phyloP scores from a whole-genome alignment of 2,888 invertebrate species.

The Proisotoma minuta region DNA sequence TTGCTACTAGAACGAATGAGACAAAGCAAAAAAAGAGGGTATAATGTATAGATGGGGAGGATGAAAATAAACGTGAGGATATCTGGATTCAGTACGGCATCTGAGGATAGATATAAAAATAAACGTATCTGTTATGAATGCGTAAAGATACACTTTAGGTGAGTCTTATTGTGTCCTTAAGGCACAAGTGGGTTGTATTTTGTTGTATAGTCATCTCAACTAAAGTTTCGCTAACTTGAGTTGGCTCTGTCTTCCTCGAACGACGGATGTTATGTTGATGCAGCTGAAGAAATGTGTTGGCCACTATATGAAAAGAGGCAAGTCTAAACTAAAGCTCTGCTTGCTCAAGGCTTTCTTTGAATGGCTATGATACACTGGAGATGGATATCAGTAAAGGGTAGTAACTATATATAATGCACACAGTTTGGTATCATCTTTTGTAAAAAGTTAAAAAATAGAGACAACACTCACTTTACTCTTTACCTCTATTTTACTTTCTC shows the following conservation, averaged over 20 bases:
- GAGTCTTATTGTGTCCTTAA: slow-evolving; percentile 10
- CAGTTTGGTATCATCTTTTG: too few relatives aligned
- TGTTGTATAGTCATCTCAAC: neutral
- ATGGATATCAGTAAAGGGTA: too few relatives aligned
- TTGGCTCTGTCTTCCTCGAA: neutral
- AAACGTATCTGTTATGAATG: slow-evolving; percentile 17
- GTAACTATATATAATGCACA: too few relatives aligned
- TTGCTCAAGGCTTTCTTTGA: too few relatives aligned
- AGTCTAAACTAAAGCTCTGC: too few relatives aligned
- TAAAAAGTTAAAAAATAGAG: slow-evolving; percentile 5
- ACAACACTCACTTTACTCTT: slow-evolving; percentile 5
- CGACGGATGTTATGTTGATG: slow-evolving; percentile 3
- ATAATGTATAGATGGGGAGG: neutral
- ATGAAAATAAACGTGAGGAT: slow-evolving; percentile 7
- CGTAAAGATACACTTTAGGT: slow-evolving; percentile 3
- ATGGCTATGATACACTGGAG: too few relatives aligned
- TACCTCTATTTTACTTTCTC: slow-evolving; percentile 1
- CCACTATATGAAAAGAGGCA: too few relatives aligned
- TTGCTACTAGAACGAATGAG: too few relatives aligned
- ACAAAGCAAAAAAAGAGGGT: too few relatives aligned
- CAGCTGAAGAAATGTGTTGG: too few relatives aligned
- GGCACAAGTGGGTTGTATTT: neutral
- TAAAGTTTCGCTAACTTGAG: neutral
- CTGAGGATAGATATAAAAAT: slow-evolving; percentile 13
- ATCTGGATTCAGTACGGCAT: slow-evolving; percentile 8